Conservation (phyloP, 30 jellyfish, hydroid and myxozoan species). For the Aurelia coerulea region DNA sequence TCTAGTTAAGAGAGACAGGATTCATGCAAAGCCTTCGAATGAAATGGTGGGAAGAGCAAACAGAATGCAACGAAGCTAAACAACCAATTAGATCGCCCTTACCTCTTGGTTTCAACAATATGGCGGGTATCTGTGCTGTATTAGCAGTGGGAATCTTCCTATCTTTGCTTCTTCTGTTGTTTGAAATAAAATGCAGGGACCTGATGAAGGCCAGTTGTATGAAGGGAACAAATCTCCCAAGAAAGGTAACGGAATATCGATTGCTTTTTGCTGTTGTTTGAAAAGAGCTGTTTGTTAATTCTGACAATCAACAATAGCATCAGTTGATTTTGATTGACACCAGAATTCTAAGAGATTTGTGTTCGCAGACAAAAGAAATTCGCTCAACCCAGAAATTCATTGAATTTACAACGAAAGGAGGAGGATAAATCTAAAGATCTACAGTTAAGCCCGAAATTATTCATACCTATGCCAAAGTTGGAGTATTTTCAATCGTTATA, state of each 20-base stretch:
- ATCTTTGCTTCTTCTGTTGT: slow-evolving; percentile 48
- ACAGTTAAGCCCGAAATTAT: too few relatives aligned
- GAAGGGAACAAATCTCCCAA: slow-evolving; percentile 31
- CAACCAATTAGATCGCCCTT: slow-evolving; percentile 21
- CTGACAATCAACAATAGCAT: too few relatives aligned
- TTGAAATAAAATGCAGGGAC: slow-evolving; percentile 47
- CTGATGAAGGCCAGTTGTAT: slow-evolving; percentile 3
- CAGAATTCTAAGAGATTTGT: too few relatives aligned
- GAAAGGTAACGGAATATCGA: slow-evolving; percentile 21
- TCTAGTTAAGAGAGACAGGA: slow-evolving; percentile 77
- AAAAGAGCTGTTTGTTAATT: too few relatives aligned
- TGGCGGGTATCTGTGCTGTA: slow-evolving; percentile 79
- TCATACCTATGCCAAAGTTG: too few relatives aligned
- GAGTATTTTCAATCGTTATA: too few relatives aligned
- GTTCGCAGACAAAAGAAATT: too few relatives aligned
- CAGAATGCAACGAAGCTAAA: slow-evolving; percentile 60
- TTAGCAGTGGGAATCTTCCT: slow-evolving; percentile 71
- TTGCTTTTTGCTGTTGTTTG: too few relatives aligned
- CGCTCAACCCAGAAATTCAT: too few relatives aligned
- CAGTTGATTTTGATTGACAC: too few relatives aligned
- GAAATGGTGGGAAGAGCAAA: slow-evolving; percentile 90
- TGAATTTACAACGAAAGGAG: too few relatives aligned
- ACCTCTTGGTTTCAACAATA: slow-evolving; percentile 50
- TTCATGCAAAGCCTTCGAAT: slow-evolving; percentile 73
- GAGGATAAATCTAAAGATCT: too few relatives aligned